Percentiles rank a stretch among this genome's conserved stretches.
phyloP scores from a whole-genome alignment of 2,113 vertebrate species.

The Sander vitreus region DNA sequence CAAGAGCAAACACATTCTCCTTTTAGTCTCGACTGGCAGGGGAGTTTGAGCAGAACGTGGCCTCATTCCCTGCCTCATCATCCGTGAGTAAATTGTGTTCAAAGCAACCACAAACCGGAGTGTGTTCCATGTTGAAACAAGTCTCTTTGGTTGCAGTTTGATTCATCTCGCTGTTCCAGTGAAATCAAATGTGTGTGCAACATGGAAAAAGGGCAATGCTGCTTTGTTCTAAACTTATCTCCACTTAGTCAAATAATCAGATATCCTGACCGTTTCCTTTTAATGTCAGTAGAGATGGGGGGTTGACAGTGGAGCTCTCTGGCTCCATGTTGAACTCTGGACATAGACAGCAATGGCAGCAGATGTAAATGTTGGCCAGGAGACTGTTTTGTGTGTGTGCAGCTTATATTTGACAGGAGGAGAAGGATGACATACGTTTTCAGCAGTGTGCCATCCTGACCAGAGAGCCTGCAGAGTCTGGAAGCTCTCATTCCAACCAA shows the following conservation, averaged over 20 bases:
- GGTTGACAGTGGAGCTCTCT: not conserved
- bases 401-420: constrained; percentile 28
- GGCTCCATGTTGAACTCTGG: not conserved
- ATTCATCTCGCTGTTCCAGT: not conserved
- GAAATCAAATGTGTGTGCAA: constrained; percentile 12
- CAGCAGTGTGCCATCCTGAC: constrained; percentile 21
- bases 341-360: not conserved
- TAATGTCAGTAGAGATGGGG: not conserved
- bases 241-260: not conserved
- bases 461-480: constrained; percentile 5
- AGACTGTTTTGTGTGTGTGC: constrained; percentile 1
- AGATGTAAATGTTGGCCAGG: constrained; percentile 11
- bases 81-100: constrained; percentile 15
- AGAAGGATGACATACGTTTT: constrained; percentile 25
- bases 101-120: not conserved
- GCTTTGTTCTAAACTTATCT: not conserved
- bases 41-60: constrained; percentile 7
- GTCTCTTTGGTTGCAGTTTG: constrained; percentile 13
- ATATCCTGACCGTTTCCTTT: not conserved
- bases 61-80: constrained; percentile 15
- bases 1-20: constrained; percentile 8
- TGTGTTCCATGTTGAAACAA: not conserved
- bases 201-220: not conserved
- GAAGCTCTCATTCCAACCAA: constrained; percentile 14
- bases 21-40: constrained; percentile 3